Percentiles rank a stretch among this genome's conserved stretches.
These are phyloP conservation scores for Berghia stephanieae DNA, from an alignment of 1,140 invertebrate species.

Conservation along the genomic window DNA sequence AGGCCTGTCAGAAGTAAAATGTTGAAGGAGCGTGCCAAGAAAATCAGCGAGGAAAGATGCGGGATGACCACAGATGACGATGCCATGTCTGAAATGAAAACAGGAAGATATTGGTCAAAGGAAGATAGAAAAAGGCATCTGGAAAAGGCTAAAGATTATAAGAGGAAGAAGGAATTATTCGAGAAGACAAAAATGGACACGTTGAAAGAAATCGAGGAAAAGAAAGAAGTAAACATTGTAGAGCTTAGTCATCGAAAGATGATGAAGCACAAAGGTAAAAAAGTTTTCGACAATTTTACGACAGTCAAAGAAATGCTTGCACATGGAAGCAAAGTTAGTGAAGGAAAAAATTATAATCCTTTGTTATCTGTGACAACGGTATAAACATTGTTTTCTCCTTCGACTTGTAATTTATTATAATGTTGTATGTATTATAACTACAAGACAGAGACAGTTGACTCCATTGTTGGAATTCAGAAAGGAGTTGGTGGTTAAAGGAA, in stretches of 20 bases:
- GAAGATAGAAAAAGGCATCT: constrained; percentile 81
- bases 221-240: constrained; percentile 64
- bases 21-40: constrained; percentile 76
- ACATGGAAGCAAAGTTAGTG: constrained; percentile 64
- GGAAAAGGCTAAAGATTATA: constrained; percentile 76
- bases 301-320: constrained; percentile 70
- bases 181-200: constrained; percentile 63
- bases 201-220: constrained; percentile 62
- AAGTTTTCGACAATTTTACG: constrained; percentile 69
- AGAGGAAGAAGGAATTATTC: constrained; percentile 64
- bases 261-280: constrained; percentile 67
- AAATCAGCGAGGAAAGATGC: constrained; percentile 76
- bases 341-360: constrained; percentile 61
- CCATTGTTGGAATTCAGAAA: too few species aligned
- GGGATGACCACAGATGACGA: constrained; percentile 85
- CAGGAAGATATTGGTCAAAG: constrained; percentile 82
- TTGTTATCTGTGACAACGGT: constrained; percentile 66
- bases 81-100: constrained; percentile 82
- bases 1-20: constrained; percentile 77
- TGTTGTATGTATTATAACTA: not conserved
- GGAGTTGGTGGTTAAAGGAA: too few species aligned
- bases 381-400: constrained; percentile 37
- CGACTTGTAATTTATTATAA: not conserved
- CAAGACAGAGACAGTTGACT: not conserved
- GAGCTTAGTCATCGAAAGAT: constrained; percentile 69